Evolutionary conservation across 2,113 vertebrate species (phyloP).

Genomic region (Tauraco erythrolophus): DNA sequence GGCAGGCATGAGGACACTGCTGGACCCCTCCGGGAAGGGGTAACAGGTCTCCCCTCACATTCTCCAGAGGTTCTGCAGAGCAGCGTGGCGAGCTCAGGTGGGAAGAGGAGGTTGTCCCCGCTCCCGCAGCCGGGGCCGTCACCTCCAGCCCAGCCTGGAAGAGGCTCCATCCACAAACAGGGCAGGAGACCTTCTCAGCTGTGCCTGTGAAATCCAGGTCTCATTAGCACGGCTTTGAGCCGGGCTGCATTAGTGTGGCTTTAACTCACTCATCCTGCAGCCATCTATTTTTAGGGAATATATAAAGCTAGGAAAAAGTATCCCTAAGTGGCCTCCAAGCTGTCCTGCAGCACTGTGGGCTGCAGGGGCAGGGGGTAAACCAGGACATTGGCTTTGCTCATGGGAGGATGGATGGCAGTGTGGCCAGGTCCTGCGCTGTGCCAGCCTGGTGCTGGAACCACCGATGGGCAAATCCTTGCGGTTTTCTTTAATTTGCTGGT

Average conservation of each 20-base stretch:
- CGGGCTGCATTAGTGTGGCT: neutral
- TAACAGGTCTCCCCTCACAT: too few relatives aligned
- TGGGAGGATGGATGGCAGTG: fast-evolving
- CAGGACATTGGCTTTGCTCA: too few relatives aligned
- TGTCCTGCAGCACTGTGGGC: fast-evolving
- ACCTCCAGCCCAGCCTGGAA: neutral
- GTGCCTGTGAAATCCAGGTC: neutral
- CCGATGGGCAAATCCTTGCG: neutral
- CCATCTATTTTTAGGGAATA: neutral
- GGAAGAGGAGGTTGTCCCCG: neutral
- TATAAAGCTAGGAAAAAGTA: neutral
- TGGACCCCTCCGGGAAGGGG: neutral
- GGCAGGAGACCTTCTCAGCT: neutral
- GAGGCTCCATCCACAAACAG: neutral
- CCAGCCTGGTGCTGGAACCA: neutral
- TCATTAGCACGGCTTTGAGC: neutral
- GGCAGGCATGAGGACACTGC: neutral
- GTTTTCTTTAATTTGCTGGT: neutral
- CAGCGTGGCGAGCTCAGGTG: neutral
- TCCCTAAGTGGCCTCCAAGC: neutral
- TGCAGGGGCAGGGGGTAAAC: neutral
- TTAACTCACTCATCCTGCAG: neutral
- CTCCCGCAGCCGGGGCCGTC: fast-evolving
- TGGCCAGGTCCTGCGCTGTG: fast-evolving
- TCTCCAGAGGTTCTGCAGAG: too few relatives aligned